These are phyloP conservation scores for Paragorgia papillata DNA, from an alignment of 92 coral and sea anemone genomes.

Conservation along the genomic window DNA sequence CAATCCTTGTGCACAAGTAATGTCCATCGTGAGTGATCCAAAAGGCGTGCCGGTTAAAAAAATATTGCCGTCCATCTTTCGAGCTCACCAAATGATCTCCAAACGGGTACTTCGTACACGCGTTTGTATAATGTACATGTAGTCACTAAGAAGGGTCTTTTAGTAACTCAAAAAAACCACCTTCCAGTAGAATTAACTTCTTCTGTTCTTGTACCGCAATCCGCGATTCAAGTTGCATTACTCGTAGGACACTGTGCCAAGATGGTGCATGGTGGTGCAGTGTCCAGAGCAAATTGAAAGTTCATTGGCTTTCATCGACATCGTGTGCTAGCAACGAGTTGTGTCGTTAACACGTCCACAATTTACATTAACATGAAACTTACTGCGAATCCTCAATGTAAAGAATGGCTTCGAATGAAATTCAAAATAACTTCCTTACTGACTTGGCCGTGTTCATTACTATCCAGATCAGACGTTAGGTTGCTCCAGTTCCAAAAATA, in stretches of 20 bases:
- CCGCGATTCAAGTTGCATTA: background rate
- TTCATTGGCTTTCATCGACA: background rate
- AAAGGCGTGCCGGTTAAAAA: no score
- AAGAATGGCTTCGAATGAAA: slow-evolving; percentile 9
- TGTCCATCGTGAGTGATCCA: no score
- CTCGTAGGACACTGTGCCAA: background rate
- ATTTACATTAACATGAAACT: background rate
- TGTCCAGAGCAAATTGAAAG: background rate
- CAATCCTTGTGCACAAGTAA: no score
- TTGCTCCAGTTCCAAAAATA: slow-evolving; percentile 27
- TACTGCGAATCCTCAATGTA: background rate
- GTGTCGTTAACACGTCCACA: background rate
- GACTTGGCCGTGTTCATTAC: background rate
- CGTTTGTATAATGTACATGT: background rate
- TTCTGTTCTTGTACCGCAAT: background rate
- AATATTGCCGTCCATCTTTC: no score
- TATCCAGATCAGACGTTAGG: background rate
- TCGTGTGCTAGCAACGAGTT: background rate
- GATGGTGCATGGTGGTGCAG: background rate
- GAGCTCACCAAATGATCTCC: no score
- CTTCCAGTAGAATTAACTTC: background rate
- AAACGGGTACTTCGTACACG: no score
- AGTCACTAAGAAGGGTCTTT: background rate
- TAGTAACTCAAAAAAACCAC: background rate
- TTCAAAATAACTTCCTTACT: slow-evolving; percentile 13